A percentile compares a stretch with the other conserved stretches of the same genome.
phyloP scores from a whole-genome alignment of 2,797 vertebrate genomes.

The Sebastes trivittatus region DNA sequence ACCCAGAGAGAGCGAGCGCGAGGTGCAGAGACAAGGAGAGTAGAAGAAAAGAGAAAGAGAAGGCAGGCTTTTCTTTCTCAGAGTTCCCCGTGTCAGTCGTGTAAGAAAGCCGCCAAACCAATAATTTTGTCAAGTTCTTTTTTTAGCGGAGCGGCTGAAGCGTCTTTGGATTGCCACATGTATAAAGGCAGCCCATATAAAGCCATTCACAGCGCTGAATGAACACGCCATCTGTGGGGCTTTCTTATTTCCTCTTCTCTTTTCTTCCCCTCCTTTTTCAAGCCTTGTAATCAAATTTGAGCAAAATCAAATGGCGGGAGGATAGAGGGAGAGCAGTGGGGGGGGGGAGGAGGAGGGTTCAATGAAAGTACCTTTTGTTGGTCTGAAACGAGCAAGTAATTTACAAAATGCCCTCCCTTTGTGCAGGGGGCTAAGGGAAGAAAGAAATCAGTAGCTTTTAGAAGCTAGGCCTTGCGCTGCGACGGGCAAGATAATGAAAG shows the following conservation, averaged over 20 bases:
- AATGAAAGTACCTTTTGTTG: slow-evolving; percentile 99
- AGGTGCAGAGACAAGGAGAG: slow-evolving; percentile 57
- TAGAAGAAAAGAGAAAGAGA: slow-evolving; percentile 55
- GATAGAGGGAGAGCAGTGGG: slow-evolving; percentile 85
- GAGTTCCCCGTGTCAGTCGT: slow-evolving; percentile 93
- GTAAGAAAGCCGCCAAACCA: slow-evolving; percentile 97
- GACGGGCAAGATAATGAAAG: slow-evolving; percentile 99
- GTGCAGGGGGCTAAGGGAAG: slow-evolving; percentile 98
- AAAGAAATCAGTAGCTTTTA: slow-evolving; percentile 99
- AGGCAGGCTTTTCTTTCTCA: slow-evolving; percentile 86
- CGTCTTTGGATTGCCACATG: slow-evolving; percentile 98
- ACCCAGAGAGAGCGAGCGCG: slow-evolving; percentile 74
- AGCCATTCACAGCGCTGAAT: slow-evolving; percentile 99
- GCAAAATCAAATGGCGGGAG: slow-evolving; percentile 98
- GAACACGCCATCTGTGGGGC: slow-evolving; percentile 99
- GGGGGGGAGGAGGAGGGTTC: slow-evolving; percentile 89
- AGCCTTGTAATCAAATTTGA: slow-evolving; percentile 99
- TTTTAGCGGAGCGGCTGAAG: slow-evolving; percentile 90
- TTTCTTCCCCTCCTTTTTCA: slow-evolving; percentile 93
- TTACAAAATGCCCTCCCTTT: slow-evolving; percentile 99
- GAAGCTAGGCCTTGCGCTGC: slow-evolving; percentile 98
- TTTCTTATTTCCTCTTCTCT: slow-evolving; percentile 96
- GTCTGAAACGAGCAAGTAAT: slow-evolving; percentile 99
- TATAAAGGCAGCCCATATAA: slow-evolving; percentile 99
- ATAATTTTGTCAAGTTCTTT: slow-evolving; percentile 99